Conservation (phyloP, 2,113 vertebrate species). For the Todiramphus saurophagus region DNA sequence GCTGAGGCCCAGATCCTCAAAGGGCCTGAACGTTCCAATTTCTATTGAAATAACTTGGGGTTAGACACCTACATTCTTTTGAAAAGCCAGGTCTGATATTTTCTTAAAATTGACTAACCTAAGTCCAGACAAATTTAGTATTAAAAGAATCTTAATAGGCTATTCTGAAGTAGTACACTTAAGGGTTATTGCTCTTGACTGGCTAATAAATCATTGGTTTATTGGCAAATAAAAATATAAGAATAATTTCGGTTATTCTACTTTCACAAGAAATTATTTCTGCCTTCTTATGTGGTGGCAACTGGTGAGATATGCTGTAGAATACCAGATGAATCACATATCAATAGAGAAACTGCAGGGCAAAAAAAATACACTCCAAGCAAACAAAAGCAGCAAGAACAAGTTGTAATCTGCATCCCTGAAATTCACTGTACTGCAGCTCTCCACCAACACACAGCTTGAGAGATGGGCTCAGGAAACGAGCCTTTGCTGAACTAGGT, state of each 20-base stretch:
- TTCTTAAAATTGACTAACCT: not conserved
- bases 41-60: not conserved
- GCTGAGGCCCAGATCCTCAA: not conserved
- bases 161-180: not conserved
- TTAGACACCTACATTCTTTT: not conserved
- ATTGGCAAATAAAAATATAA: constrained; percentile 65
- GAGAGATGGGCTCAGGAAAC: not conserved
- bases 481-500: rapidly evolving
- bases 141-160: constrained; percentile 31
- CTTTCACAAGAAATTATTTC: constrained; percentile 20
- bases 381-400: not conserved
- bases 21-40: not conserved
- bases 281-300: not conserved
- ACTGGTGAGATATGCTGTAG: not conserved
- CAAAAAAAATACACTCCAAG: not conserved
- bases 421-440: not conserved
- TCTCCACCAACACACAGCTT: not conserved
- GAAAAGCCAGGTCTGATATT: not conserved
- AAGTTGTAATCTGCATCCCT: not conserved
- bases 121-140: constrained; percentile 23
- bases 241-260: constrained; percentile 52
- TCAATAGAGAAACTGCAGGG: not conserved
- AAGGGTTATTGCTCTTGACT: constrained; percentile 52
- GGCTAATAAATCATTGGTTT: constrained; percentile 60
- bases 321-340: not conserved